A percentile compares a stretch with the other conserved stretches of the same genome.
Conservation (phyloP, 2,113 vertebrate species). For the Chunga burmeisteri region DNA sequence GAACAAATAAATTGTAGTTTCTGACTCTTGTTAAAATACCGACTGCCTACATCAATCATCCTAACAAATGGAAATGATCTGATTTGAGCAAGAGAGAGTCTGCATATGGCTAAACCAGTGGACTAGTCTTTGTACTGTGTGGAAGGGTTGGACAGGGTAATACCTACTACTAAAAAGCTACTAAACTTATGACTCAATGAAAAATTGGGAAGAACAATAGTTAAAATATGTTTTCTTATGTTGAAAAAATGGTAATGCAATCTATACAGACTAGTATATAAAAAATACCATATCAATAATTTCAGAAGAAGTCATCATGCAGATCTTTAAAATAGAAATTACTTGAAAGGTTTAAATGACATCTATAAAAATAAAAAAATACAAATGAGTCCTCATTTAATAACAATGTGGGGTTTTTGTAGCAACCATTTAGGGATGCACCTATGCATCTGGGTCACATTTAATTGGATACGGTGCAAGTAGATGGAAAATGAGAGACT, state of each 20-base stretch:
- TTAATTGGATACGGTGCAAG: background rate
- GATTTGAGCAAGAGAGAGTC: background rate
- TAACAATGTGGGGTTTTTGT: background rate
- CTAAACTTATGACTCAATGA: background rate
- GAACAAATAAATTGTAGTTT: background rate
- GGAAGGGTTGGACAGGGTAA: background rate
- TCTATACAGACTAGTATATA: background rate
- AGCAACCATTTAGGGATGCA: background rate
- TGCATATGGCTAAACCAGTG: background rate
- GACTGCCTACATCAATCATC: background rate
- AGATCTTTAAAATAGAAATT: background rate
- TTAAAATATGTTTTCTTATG: background rate
- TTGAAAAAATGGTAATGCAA: background rate
- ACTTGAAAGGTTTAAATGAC: background rate
- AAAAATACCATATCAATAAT: background rate
- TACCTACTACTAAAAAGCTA: background rate
- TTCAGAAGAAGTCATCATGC: background rate
- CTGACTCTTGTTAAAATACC: background rate
- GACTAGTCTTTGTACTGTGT: background rate
- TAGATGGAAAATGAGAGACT: background rate
- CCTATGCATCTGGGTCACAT: background rate
- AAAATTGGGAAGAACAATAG: background rate
- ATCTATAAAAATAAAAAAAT: background rate
- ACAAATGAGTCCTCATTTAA: background rate
- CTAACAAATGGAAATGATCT: background rate